Conservation (phyloP, 2,113 vertebrate genomes). For the Aphelocoma coerulescens region DNA sequence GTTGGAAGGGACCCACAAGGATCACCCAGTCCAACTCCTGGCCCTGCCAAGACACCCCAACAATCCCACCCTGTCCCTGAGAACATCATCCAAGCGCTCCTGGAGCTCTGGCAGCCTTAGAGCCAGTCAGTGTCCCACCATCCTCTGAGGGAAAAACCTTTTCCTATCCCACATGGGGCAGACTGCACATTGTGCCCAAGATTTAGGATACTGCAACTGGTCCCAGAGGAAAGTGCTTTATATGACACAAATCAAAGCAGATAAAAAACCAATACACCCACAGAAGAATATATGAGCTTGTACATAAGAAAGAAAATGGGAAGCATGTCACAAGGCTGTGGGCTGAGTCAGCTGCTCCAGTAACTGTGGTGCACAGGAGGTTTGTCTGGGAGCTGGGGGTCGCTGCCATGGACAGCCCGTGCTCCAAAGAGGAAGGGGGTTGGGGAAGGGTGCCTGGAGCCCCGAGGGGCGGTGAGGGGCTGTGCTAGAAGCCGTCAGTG, state of each 20-base stretch:
- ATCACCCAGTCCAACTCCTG: neutral
- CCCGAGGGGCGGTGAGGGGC: rapidly evolving
- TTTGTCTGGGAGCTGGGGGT: neutral
- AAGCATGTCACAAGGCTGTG: neutral
- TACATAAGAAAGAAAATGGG: neutral
- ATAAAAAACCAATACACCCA: neutral
- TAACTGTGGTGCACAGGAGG: neutral
- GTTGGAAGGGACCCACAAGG: neutral
- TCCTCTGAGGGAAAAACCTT: neutral
- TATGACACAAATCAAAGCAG: neutral
- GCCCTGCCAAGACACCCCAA: neutral
- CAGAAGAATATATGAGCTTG: neutral
- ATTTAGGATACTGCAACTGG: neutral
- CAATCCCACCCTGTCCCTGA: neutral
- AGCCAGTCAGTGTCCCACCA: neutral
- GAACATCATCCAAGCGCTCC: neutral
- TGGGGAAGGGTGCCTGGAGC: neutral
- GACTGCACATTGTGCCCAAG: neutral
- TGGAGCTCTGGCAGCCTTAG: neutral
- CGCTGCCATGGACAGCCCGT: rapidly evolving
- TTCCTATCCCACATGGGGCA: neutral
- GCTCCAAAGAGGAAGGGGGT: neutral
- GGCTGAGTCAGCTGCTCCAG: neutral
- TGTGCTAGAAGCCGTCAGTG: neutral
- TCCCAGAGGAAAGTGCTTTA: neutral